Evolutionary conservation across 2,797 vertebrate species (phyloP).

Genomic region (Sebastes flavidus): DNA sequence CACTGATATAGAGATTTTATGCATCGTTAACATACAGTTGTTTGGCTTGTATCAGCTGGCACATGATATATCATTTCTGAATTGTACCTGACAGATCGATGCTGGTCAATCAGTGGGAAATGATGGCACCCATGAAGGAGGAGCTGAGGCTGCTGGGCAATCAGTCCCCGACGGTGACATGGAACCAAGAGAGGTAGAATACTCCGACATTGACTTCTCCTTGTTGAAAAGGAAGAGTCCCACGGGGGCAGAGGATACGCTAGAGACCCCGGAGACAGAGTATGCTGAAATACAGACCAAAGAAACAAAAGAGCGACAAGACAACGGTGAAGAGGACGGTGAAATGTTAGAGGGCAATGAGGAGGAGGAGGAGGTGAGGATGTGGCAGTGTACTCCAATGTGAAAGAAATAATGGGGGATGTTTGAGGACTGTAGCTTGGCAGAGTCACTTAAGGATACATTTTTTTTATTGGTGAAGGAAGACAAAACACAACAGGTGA

Average conservation of each 20-base stretch:
- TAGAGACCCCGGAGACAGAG: conserved; percentile 36
- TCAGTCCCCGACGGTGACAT: not conserved
- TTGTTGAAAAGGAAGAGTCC: conserved; percentile 15
- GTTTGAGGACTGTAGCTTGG: not conserved
- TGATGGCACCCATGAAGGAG: not conserved
- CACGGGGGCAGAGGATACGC: not conserved
- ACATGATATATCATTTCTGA: not conserved
- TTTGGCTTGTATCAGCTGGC: not conserved
- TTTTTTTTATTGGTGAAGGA: not conserved
- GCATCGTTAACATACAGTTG: no score
- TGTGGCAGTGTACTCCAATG: conserved; percentile 5
- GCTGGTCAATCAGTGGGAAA: not conserved
- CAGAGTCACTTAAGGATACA: not conserved
- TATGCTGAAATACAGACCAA: conserved; percentile 73
- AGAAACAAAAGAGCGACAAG: not conserved
- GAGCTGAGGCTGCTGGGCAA: not conserved
- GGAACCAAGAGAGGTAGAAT: conserved; percentile 51
- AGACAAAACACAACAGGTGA: not conserved
- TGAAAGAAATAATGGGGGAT: not conserved
- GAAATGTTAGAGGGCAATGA: not conserved
- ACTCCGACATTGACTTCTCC: conserved; percentile 67
- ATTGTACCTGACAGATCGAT: conserved; percentile 15
- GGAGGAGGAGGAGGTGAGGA: not conserved
- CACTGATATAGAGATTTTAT: not conserved
- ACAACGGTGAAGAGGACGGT: not conserved